Evolutionary conservation across 2,888 invertebrate species (phyloP).

Genomic region (Dicycla oo): DNA sequence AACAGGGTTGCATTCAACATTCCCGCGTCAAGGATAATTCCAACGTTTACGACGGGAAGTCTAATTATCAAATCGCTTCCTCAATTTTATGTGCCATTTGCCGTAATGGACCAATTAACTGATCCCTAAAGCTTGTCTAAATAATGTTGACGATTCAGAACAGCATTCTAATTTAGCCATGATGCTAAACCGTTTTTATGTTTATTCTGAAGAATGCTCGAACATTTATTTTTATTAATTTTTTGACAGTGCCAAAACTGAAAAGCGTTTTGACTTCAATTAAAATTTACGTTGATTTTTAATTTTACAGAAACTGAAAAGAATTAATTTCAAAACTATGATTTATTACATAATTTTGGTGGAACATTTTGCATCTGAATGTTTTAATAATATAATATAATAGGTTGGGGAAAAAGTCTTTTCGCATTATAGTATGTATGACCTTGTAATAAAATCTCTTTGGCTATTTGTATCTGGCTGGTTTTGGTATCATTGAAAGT

Average conservation of each 20-base stretch:
- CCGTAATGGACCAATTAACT: slow-evolving; percentile 37
- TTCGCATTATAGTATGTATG: too few relatives aligned
- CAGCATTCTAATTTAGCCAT: not conserved
- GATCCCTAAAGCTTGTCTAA: slow-evolving; percentile 21
- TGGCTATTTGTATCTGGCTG: too few relatives aligned
- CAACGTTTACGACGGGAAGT: slow-evolving; percentile 34
- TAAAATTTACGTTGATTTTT: not conserved
- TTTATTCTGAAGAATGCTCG: not conserved
- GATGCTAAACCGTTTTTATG: not conserved
- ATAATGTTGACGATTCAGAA: slow-evolving; percentile 14
- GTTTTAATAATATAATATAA: too few relatives aligned
- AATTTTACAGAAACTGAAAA: not conserved
- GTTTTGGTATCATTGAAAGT: too few relatives aligned
- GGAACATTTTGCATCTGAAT: too few relatives aligned
- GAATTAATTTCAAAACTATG: too few relatives aligned
- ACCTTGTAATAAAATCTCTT: too few relatives aligned
- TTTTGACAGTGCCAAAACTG: not conserved
- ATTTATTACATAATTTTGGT: too few relatives aligned
- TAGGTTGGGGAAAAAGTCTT: too few relatives aligned
- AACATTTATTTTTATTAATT: not conserved
- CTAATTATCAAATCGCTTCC: slow-evolving; percentile 47
- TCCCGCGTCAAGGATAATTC: slow-evolving; percentile 22
- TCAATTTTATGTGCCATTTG: slow-evolving; percentile 40
- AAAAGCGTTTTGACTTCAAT: not conserved
- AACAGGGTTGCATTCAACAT: slow-evolving; percentile 2